Conservation (phyloP, 2,888 invertebrate species). For the Dolichopus griseipennis region DNA sequence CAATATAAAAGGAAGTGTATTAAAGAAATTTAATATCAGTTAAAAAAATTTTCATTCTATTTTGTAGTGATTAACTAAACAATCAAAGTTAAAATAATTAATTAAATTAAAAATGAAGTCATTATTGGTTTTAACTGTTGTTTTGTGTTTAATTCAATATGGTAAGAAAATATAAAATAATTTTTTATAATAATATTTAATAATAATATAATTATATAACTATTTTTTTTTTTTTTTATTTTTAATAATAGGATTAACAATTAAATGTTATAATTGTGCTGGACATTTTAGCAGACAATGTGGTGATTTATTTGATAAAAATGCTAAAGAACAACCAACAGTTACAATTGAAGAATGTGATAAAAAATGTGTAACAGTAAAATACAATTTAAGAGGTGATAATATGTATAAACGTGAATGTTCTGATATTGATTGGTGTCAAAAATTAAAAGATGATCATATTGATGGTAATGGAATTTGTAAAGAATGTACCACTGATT, state of each 20-base stretch:
- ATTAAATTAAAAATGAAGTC: neutral
- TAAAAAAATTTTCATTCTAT: no score
- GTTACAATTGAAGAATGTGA: neutral
- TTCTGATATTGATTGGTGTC: neutral
- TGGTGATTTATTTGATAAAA: neutral
- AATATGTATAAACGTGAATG: neutral
- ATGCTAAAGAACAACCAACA: neutral
- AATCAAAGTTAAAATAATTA: no score
- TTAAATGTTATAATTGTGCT: neutral
- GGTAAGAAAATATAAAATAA: neutral
- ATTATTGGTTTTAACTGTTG: neutral
- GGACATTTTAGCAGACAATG: neutral
- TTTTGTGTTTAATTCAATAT: neutral
- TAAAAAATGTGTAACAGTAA: neutral
- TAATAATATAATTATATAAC: no score
- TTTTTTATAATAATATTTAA: no score
- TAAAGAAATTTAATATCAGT: no score
- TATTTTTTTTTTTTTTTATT: no score
- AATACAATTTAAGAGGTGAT: neutral
- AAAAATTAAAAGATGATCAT: neutral
- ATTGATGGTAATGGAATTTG: neutral
- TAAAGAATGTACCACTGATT: neutral
- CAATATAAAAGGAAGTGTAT: no score
- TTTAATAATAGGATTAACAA: neutral
- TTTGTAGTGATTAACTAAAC: no score